Conservation (phyloP, 2,888 invertebrate genomes). For the Tuberolachnus salignus region DNA sequence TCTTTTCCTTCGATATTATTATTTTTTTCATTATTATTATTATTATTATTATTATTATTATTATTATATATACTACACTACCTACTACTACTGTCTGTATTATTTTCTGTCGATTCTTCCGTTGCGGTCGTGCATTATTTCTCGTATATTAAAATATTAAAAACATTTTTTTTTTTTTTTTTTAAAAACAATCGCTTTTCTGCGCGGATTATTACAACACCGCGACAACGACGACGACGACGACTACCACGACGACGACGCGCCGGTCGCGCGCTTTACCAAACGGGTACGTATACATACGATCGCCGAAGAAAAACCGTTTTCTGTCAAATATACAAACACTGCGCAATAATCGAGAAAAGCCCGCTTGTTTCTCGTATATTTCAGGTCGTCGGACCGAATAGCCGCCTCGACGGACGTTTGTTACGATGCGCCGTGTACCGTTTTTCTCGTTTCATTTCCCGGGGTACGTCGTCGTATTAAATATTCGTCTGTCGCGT, state of each 20-base stretch:
- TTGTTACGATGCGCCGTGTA: too few species aligned
- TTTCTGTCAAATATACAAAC: too few species aligned
- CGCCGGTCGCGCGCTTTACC: neutral
- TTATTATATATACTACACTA: neutral
- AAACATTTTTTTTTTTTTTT: too few species aligned
- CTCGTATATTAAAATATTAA: too few species aligned
- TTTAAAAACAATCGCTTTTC: neutral
- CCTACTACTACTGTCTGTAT: neutral
- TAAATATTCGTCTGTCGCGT: too few species aligned
- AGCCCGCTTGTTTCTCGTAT: neutral
- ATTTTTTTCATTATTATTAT: conserved; percentile 9
- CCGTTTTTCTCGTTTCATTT: too few species aligned
- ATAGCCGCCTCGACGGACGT: neutral
- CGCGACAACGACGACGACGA: neutral
- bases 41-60: conserved; percentile 3
- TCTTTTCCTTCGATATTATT: neutral
- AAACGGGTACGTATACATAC: too few species aligned
- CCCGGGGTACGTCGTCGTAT: too few species aligned
- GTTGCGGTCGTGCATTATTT: neutral
- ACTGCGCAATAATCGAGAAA: neutral
- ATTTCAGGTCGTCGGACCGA: neutral
- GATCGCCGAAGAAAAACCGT: too few species aligned
- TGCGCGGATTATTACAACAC: neutral
- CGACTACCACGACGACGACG: neutral
- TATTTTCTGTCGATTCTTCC: neutral